Evolutionary conservation across 2,797 vertebrate genomes (phyloP), one percentile per base, ranked within the genome.

Genomic region (Aulostomus chinensis): DNA sequence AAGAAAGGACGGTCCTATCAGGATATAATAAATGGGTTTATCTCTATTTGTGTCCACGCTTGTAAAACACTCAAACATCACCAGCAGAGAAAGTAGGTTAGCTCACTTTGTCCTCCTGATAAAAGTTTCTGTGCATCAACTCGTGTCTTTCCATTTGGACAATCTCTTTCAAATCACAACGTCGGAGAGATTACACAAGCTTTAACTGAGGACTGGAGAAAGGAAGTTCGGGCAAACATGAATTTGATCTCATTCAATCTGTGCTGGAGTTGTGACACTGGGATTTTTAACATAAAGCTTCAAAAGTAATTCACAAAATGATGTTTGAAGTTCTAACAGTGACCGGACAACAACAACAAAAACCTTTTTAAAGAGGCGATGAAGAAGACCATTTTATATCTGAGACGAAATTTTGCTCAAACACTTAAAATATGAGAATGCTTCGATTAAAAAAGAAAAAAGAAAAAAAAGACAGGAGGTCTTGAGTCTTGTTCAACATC

Each of bases 31-130:
- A 2, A 18, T n/a, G 12, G 4, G 4, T 29, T 43, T 25, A 12
- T 37, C 35, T 37, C 12, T 9, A 20, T 58, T 48, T 32, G 15
- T 36, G 12, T 29, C 33, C 12, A 12, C 7, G 1, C 1, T 31
- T 31, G 11, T 22, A 11, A 33, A 22, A 25, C 25, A 42, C 28
- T 14, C 35, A 26, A 7, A 26, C 4, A 16, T 14, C 13, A 30
- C 12, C 26, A 1, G 1, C 4, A 17, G 32, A 7, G 9, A 50
- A 46, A 36, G 30, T 25, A 32, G 22, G n/a, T 21, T 29, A 39
- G n/a, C 28, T 24, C 40, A 13, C 33, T 21, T 14, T 51, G 45
- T 36, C 41, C n/a, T n/a, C n/a, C 46, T 65, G 45, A 25, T 18
- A 4, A 29, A 26, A n/a, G 4, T 47, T 26, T 35, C 8, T 13